Evolutionary conservation across 2,888 invertebrate genomes (phyloP), one percentile per base, ranked within the genome.

Genomic region (Dryococelus australis): DNA sequence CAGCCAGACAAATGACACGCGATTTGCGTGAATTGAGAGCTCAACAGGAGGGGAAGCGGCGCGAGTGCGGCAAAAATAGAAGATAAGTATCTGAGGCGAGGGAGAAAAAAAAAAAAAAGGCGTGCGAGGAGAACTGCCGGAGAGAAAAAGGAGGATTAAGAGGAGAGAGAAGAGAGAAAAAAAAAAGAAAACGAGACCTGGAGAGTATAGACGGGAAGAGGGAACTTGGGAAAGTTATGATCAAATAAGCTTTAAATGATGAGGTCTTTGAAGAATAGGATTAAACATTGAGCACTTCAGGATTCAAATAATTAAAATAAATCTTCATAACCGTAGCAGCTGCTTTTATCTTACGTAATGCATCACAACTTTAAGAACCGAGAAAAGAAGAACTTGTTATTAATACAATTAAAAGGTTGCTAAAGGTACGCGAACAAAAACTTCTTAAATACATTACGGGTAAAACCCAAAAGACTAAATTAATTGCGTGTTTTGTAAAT

Each of bases 1-100:
- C 86, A 20, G 83, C 83, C 43, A 86, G 86, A 87, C 87, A 87
- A 87, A 87, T 87, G 87, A 87, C 87, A 87, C 79, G 87, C 87
- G 86, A 87, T 87, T 86, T 86, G 84, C 47, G 84, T 83, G 83
- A 86, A 87, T 87, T 87, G 87, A 87, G 87, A 86, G 86, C 86
- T 87, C 87, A 85, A 43, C 79, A 51, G 43, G 53, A 85, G 27
- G 47, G 85, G n/a, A 65, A 24, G 65, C 65, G 65, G n/a, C 8
- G 65, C n/a, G 24, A n/a, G 65, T n/a, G 65, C 24, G n/a, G n/a
- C 8, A 65, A 65, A 65, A 65, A 65, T 65, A 65, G 65, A 65
- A 65, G 65, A 65, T 65, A 65, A 65, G 65, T 65, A 65, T 65
- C 65, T 65, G n/a, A 8, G n/a, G 16, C 65, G 65, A 65, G 65